These are phyloP conservation scores for Thecophora atra DNA, from an alignment of 2,888 invertebrate genomes.

Conservation along the genomic window DNA sequence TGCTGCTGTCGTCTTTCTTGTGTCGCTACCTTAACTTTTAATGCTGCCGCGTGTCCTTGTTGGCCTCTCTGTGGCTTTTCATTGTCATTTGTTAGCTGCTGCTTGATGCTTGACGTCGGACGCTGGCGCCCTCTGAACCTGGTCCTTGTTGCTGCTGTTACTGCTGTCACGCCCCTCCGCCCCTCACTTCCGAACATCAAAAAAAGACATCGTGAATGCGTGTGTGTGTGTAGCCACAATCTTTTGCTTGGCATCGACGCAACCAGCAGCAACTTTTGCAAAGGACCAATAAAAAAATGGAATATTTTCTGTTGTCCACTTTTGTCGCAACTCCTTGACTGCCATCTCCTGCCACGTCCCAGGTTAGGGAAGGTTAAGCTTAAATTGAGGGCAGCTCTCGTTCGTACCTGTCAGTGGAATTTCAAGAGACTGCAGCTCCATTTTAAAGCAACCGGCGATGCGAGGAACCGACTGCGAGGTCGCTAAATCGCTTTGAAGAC, in stretches of 20 bases:
- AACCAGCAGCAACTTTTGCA: background rate
- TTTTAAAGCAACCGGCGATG: background rate
- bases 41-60: background rate
- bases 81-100: background rate
- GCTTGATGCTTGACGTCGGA: too few species aligned
- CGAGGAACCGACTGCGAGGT: background rate
- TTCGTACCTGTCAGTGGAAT: background rate
- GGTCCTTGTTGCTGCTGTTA: background rate
- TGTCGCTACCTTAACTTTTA: background rate
- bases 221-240: too few species aligned
- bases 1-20: background rate
- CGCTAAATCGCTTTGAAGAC: background rate
- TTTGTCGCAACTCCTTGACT: background rate
- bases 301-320: background rate
- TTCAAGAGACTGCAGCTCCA: background rate
- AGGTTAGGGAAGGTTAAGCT: background rate
- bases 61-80: slow-evolving; percentile 1
- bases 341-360: background rate
- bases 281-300: background rate
- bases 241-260: background rate
- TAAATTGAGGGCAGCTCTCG: background rate
- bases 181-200: too few species aligned
- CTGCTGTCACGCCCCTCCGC: background rate
- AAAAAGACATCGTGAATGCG: too few species aligned
- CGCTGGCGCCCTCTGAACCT: too few species aligned